Percentiles rank a stretch among this genome's conserved stretches.
Conservation (phyloP, 2,888 invertebrate genomes). For the Gastracanthus pulcherrimus region DNA sequence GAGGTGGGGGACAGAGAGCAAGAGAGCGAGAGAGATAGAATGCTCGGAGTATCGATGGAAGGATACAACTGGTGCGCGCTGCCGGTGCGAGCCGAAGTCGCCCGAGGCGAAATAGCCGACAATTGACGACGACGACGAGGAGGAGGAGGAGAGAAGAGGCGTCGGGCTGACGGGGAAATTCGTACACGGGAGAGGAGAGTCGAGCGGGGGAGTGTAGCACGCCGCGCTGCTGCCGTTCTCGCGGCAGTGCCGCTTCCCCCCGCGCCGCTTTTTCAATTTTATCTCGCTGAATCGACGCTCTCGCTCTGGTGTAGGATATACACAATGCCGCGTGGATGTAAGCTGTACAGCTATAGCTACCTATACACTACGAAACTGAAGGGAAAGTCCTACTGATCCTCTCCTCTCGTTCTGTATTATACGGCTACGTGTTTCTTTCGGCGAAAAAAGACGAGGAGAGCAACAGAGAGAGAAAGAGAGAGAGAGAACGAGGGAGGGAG, state of each 20-base stretch:
- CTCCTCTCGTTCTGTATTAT: conserved; percentile 25
- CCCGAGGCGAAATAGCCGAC: conserved; percentile 69
- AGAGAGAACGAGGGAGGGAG: neutral
- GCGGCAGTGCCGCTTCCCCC: conserved; percentile 74
- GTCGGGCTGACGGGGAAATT: conserved; percentile 37
- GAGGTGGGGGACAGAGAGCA: neutral
- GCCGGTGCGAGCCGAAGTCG: conserved; percentile 59
- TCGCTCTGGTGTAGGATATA: too few species aligned
- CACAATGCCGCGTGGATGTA: conserved; percentile 51
- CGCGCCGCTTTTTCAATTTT: conserved; percentile 73
- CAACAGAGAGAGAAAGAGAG: neutral
- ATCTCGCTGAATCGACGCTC: conserved; percentile 66
- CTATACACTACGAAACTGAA: conserved; percentile 37
- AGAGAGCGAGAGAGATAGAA: neutral
- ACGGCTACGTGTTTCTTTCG: conserved; percentile 3
- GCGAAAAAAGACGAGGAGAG: neutral
- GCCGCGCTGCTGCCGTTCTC: conserved; percentile 71
- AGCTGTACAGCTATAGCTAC: neutral
- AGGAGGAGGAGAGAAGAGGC: conserved; percentile 69
- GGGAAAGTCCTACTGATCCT: conserved; percentile 55
- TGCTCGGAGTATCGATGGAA: neutral
- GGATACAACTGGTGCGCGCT: neutral
- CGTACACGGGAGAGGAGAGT: neutral
- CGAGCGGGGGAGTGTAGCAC: conserved; percentile 60
- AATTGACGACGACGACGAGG: conserved; percentile 64